Conservation (phyloP, 1,140 invertebrate genomes). For the Bicyclus anynana region DNA sequence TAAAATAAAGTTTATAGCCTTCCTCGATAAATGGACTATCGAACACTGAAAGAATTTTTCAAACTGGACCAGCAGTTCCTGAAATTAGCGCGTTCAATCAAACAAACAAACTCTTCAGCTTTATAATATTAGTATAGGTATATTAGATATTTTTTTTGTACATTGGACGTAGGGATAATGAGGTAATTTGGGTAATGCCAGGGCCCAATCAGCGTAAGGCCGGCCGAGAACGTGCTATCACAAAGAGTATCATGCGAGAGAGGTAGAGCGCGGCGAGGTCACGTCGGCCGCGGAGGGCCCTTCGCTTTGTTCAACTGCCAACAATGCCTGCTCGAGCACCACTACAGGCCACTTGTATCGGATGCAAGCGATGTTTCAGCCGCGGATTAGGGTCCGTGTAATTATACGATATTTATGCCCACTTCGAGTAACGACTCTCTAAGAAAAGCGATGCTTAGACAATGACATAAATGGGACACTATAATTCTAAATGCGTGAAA, state of each 20-base stretch:
- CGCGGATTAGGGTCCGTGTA: conserved; percentile 55
- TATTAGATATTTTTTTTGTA: no score
- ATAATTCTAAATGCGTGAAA: no score
- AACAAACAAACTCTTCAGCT: no score
- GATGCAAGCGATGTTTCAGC: conserved; percentile 67
- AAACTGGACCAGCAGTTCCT: no score
- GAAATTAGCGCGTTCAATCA: no score
- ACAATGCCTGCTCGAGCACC: conserved; percentile 59
- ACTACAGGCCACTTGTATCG: conserved; percentile 57
- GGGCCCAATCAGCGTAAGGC: conserved; percentile 42
- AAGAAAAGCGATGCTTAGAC: conserved; percentile 33
- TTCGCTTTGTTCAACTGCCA: conserved; percentile 68
- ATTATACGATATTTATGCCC: conserved; percentile 55
- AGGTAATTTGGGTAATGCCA: conserved; percentile 21
- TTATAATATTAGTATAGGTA: no score
- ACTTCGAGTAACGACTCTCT: conserved; percentile 35
- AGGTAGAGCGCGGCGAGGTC: conserved; percentile 50
- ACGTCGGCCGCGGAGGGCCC: conserved; percentile 56
- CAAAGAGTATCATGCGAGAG: conserved; percentile 55
- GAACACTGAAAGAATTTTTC: no score
- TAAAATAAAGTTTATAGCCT: no score
- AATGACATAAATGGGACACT: conserved; percentile 22
- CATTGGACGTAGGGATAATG: conserved; percentile 6
- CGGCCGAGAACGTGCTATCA: conserved; percentile 68
- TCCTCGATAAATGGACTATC: no score